Evolutionary conservation across 2,797 vertebrate genomes (phyloP), one percentile per base, ranked within the genome.

Genomic region (Hydrophis major): DNA sequence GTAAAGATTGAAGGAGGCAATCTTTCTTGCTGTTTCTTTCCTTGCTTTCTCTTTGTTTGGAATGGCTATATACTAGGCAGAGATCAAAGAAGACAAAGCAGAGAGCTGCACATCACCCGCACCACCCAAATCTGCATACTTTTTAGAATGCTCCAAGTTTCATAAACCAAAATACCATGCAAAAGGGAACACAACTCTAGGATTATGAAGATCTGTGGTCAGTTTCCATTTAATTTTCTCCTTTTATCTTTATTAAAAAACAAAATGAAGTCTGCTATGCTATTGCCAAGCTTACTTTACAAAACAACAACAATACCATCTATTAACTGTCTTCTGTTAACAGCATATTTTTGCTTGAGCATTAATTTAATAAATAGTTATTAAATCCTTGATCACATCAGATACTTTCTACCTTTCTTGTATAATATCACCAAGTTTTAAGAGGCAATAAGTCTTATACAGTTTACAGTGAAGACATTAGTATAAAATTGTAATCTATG

Each of bases 31-130:
- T 83, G 2, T 91, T 87, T 7, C 11, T 74, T 92, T 92, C 87
- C 91, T 92, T 91, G 32, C 57, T 91, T 95, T 66, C 42, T 37
- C 3, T 74, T 27, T 93, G 93, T 96, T 95, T 91, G 32, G 89
- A 96, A 92, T 18, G 53, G 59, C 89, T 88, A 32, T 74, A 37
- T 13, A 93, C 63, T 12, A 83, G 42, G 37, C 61, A 22, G 20
- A n/a, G 87, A 60, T 94, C 56, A 94, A 94, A 95, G 37, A 61
- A 47, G 37, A 83, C 8, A 83, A 83, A 22, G 18, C 20, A 92
- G 86, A 92, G 4, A 83, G 32, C 57, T 11, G 1, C 90, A 8
- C 59, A n/a, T 50, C 90, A 53, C 94, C 16, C 90, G 8, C 59
- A n/a, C 50, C 90, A 53, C 94, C 16, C 20, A 78, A 0, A 56